These are phyloP conservation scores for Catostylus mosaicus DNA, from an alignment of 30 jellyfish, hydroid and myxozoan genomes.

Conservation along the genomic window DNA sequence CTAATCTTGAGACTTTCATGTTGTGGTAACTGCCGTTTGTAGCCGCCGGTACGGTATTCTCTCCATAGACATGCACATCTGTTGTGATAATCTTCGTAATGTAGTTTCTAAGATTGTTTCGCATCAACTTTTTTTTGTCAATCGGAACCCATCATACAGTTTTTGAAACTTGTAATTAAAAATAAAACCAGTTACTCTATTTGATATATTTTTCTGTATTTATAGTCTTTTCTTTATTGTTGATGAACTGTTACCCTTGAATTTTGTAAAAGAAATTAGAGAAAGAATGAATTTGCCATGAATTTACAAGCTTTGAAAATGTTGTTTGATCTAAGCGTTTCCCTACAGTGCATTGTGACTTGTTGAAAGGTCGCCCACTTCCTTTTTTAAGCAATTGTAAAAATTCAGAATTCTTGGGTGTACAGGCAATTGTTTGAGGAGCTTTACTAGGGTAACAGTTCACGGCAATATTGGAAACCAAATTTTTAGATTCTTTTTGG, in stretches of 20 bases:
- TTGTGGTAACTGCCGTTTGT: no score
- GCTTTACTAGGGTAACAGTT: constrained; percentile 71
- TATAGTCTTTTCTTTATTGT: constrained; percentile 1
- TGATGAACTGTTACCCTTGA: constrained; percentile 79
- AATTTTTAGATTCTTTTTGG: neutral
- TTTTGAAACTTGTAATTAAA: neutral
- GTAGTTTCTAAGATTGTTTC: no score
- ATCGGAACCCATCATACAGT: no score
- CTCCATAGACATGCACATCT: no score
- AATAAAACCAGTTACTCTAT: neutral
- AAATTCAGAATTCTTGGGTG: neutral
- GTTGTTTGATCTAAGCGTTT: constrained; percentile 24
- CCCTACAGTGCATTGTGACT: constrained; percentile 22
- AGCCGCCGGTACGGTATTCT: no score
- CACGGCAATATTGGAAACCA: constrained; percentile 6
- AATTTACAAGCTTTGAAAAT: neutral
- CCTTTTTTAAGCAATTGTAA: neutral
- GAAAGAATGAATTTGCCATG: constrained; percentile 28
- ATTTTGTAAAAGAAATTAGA: constrained; percentile 14
- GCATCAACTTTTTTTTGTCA: no score
- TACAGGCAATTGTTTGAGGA: constrained; percentile 43
- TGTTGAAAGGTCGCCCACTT: neutral
- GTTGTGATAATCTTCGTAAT: no score
- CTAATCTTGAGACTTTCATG: no score
- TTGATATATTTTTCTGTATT: neutral